A percentile compares a stretch with the other conserved stretches of the same genome.
phyloP scores from a whole-genome alignment of 2,797 vertebrate species.

The Takifugu ocellatus region DNA sequence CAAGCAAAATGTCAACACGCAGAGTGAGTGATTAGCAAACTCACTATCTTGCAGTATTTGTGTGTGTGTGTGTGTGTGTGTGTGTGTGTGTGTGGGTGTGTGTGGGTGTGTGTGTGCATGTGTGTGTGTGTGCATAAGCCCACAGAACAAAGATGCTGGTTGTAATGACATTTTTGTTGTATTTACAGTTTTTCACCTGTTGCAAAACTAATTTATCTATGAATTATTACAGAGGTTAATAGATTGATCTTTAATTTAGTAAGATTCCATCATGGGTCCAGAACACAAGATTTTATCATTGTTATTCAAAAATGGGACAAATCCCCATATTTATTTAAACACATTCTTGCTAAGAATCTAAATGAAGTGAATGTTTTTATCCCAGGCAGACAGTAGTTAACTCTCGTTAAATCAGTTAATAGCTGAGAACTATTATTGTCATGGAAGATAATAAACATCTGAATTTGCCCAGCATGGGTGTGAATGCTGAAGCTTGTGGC shows the following conservation, averaged over 20 bases:
- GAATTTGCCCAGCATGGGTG: background rate
- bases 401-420: constrained; percentile 1
- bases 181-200: background rate
- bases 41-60: too few species aligned
- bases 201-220: background rate
- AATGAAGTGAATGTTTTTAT: too few species aligned
- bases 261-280: too few species aligned
- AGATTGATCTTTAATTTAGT: too few species aligned
- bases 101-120: background rate
- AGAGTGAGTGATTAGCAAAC: background rate
- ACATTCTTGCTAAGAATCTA: too few species aligned
- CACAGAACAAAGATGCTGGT: constrained; percentile 3
- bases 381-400: too few species aligned
- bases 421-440: background rate
- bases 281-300: too few species aligned
- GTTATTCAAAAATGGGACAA: too few species aligned
- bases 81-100: background rate
- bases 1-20: constrained; percentile 29
- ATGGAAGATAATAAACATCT: background rate
- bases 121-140: background rate
- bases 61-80: too few species aligned
- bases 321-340: too few species aligned
- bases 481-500: background rate
- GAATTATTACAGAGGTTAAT: background rate
- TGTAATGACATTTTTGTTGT: constrained; percentile 1